Evolutionary conservation across 2,888 invertebrate genomes (phyloP).

Genomic region (Andrena trimmerana): DNA sequence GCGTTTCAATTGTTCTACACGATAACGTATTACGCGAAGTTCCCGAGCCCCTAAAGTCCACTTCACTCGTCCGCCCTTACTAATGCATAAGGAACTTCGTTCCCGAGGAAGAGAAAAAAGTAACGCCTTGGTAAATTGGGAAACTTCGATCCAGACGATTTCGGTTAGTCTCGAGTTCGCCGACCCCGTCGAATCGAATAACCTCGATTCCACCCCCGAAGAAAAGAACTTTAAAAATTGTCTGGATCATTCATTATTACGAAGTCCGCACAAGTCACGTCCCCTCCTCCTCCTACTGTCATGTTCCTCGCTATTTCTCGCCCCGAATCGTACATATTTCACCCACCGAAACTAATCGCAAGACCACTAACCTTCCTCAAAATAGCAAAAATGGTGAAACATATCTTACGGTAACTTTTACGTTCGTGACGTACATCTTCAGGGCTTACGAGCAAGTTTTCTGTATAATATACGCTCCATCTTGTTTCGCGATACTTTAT

Average conservation of each 20-base stretch:
- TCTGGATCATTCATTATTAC: slow-evolving; percentile 46
- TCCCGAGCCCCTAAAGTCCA: slow-evolving; percentile 8
- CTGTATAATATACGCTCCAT: too few relatives aligned
- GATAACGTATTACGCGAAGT: slow-evolving; percentile 29
- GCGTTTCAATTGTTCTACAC: background rate
- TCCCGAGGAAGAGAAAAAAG: slow-evolving; percentile 2
- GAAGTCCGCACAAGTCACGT: slow-evolving; percentile 21
- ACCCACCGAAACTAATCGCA: background rate
- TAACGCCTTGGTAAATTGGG: slow-evolving; percentile 58
- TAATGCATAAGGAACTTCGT: slow-evolving; percentile 46
- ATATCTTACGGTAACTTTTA: too few relatives aligned
- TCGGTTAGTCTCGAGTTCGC: slow-evolving; percentile 11
- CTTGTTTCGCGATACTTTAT: too few relatives aligned
- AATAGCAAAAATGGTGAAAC: slow-evolving; percentile 8
- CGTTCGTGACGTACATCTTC: too few relatives aligned
- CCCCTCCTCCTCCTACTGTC: background rate
- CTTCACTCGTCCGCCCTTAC: slow-evolving; percentile 22
- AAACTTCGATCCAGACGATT: slow-evolving; percentile 52
- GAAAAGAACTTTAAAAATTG: slow-evolving; percentile 34
- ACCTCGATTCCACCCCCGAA: slow-evolving; percentile 10
- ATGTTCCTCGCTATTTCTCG: background rate
- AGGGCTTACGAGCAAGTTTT: too few relatives aligned
- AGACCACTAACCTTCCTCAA: slow-evolving; percentile 19
- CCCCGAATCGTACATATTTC: slow-evolving; percentile 28
- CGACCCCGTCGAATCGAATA: slow-evolving; percentile 36